A percentile compares a stretch with the other conserved stretches of the same genome.
These are phyloP conservation scores for Oligia fasciuncula DNA, from an alignment of 2,888 invertebrate species.

Conservation along the genomic window DNA sequence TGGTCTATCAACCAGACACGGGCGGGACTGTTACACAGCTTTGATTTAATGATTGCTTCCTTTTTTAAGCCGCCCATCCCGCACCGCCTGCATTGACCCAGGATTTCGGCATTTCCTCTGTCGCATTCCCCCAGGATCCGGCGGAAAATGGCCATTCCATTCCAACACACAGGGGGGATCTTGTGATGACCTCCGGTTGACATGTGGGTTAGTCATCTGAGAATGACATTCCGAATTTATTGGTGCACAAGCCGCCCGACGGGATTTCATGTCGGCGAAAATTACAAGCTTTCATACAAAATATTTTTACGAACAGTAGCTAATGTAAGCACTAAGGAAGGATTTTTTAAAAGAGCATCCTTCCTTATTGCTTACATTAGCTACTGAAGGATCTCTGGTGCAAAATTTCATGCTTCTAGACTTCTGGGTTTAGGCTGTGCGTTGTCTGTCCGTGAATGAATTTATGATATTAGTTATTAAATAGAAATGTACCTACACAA, in stretches of 20 bases:
- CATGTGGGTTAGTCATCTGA: constrained; percentile 26
- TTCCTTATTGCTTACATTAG: too few species aligned
- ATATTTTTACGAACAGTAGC: too few species aligned
- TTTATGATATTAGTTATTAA: not conserved
- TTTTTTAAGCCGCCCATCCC: constrained; percentile 2
- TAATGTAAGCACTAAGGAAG: too few species aligned
- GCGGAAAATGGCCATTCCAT: constrained; percentile 58
- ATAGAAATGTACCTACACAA: not conserved
- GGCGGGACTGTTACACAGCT: not conserved
- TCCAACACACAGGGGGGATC: constrained; percentile 22
- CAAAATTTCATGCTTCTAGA: too few species aligned
- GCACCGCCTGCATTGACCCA: constrained; percentile 35
- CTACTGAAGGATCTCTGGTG: too few species aligned
- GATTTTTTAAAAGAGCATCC: too few species aligned
- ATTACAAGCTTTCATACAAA: not conserved
- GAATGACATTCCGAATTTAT: constrained; percentile 11
- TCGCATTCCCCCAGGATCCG: constrained; percentile 56
- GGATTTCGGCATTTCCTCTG: constrained; percentile 42
- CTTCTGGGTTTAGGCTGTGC: too few species aligned
- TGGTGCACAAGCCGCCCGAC: not conserved
- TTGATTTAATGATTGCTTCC: constrained; percentile 36
- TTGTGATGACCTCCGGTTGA: constrained; percentile 23
- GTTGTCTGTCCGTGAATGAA: not conserved
- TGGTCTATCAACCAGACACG: not conserved
- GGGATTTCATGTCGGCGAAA: not conserved